Base-by-base conservation (phyloP, 2,113 vertebrate species). In the Pomatostomus ruficeps region DNA sequence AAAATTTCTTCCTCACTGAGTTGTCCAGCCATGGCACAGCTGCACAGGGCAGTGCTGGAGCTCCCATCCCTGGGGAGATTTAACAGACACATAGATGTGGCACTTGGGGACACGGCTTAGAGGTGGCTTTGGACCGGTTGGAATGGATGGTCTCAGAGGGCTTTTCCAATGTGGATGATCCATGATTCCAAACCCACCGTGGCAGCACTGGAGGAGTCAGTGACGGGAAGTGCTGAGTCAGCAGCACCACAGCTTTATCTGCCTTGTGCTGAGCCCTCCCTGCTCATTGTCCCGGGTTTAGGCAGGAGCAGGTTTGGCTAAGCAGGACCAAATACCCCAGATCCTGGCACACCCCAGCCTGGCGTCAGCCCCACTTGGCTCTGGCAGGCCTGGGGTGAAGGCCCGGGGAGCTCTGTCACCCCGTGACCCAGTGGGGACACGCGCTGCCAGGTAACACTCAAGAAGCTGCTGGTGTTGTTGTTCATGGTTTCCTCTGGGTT, bases 381-480 rank as follows among this genome's bases (percentile, higher is more conserved):
- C 33, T 16, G 20, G 51, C 36, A 43, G 29, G 33, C 58, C 23
- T 1, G 1, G 72, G 59, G 45, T 62, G 62, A 52, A 14, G 46
- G 62, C 36, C 21, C 5, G 17, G 72, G 74, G 54, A 87, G 46
- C 72, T 29, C 40, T 35, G 6, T 31, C 70, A 45, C n/a, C 33
- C 40, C 4, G 0, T 1, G 5, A 51, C 26, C 72, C 10, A 0
- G 35, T 2, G 24, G 11, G 45, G 40, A 87, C 48, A 43, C 54
- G 38, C 0, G 4, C 75, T 85, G 85, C 63, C 45, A 94, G 91
- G 95, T 92, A 91, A 90, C 71, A 22, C 80, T 71, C 35, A 7
- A 93, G 83, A n/a, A 91, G 76, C 70, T 88, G 79, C 94, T 95
- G 93, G 33, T 74, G 78, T 0, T 81, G 75, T 2, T 96, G 85